Evolutionary conservation across 2,113 vertebrate species (phyloP).

Genomic region (Hippocampus comes): DNA sequence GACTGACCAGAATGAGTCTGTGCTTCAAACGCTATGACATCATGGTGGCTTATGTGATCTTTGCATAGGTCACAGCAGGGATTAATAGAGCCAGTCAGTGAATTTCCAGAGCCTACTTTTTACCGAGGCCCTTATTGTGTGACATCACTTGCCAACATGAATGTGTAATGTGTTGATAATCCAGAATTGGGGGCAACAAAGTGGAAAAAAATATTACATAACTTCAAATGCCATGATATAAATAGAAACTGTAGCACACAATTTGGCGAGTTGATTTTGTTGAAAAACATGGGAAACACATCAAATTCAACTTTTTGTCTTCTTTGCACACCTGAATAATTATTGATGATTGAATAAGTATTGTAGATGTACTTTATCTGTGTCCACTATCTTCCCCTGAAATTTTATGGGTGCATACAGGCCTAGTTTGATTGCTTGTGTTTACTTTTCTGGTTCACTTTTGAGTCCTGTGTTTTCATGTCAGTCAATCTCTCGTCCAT

Average conservation of each 20-base stretch:
- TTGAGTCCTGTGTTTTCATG: background rate
- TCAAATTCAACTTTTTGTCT: background rate
- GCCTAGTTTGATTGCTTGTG: background rate
- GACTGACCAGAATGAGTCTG: background rate
- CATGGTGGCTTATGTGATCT: background rate
- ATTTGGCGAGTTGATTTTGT: background rate
- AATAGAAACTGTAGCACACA: background rate
- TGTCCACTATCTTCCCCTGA: background rate
- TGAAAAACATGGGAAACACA: background rate
- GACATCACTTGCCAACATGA: constrained; percentile 3
- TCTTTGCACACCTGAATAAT: background rate
- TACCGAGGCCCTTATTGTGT: background rate
- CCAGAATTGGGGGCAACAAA: background rate
- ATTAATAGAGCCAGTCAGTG: background rate
- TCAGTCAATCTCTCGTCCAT: no score
- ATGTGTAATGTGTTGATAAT: constrained; percentile 4
- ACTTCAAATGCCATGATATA: constrained; percentile 1
- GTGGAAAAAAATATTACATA: background rate
- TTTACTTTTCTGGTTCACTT: background rate
- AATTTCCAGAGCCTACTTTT: background rate
- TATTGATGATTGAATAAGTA: background rate
- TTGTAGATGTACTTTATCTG: background rate
- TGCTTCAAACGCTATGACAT: background rate
- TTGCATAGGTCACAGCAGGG: background rate
- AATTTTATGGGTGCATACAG: background rate